phyloP scores from a whole-genome alignment of 2,888 invertebrate genomes.

The Neoascia interrupta region DNA sequence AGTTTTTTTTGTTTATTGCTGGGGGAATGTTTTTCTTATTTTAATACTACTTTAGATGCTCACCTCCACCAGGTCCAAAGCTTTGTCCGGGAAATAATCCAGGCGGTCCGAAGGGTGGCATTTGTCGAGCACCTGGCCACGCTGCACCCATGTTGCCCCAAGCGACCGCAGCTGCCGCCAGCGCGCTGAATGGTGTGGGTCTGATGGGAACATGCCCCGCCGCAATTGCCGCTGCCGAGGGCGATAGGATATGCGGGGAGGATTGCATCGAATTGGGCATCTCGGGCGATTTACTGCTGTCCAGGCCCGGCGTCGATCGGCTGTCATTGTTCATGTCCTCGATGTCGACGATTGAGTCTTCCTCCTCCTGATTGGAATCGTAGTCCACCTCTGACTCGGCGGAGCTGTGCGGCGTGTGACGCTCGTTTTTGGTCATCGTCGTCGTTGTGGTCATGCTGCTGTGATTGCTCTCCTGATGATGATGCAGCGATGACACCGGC shows the following conservation, averaged over 20 bases:
- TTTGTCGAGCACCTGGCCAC: constrained; percentile 83
- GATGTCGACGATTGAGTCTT: constrained; percentile 88
- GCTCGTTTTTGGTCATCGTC: constrained; percentile 76
- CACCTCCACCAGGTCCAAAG: constrained; percentile 81
- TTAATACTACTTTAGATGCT: too few species aligned
- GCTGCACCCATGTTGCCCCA: constrained; percentile 82
- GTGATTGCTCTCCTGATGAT: constrained; percentile 71
- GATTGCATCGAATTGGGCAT: constrained; percentile 73
- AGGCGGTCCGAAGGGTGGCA: constrained; percentile 82
- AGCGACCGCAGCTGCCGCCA: constrained; percentile 86
- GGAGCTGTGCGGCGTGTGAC: constrained; percentile 79
- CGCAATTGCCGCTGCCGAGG: constrained; percentile 78
- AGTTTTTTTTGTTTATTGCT: not conserved
- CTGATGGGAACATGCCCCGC: constrained; percentile 84
- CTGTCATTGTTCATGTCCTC: constrained; percentile 86
- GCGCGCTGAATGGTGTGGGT: constrained; percentile 88
- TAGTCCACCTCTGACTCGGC: constrained; percentile 79
- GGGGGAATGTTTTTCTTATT: too few species aligned
- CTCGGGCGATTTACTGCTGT: constrained; percentile 77
- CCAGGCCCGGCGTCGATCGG: constrained; percentile 79
- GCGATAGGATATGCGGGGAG: constrained; percentile 75
- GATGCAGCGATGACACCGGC: constrained; percentile 65
- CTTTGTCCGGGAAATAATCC: constrained; percentile 85
- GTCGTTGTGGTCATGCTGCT: constrained; percentile 69
- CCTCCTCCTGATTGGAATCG: constrained; percentile 78